Evolutionary conservation across 92 coral and sea anemone species (phyloP).

Genomic region (Blastomussa wellsi): DNA sequence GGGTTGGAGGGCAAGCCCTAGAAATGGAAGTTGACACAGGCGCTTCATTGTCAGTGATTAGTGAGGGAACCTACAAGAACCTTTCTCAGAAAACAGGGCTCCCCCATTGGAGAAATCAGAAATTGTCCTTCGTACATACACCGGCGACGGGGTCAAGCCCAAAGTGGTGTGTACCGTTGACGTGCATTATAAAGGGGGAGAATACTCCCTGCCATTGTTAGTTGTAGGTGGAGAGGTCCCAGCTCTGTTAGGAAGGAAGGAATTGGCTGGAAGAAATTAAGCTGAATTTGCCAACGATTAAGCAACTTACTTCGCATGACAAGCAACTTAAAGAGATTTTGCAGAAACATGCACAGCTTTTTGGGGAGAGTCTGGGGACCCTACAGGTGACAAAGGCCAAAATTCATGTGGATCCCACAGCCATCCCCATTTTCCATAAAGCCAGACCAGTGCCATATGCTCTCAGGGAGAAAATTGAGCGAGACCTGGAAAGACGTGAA

Average conservation of each 20-base stretch:
- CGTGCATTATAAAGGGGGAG: conserved; percentile 33
- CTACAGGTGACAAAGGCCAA: conserved; percentile 47
- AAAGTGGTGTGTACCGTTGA: conserved; percentile 35
- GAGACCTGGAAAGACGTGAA: no score
- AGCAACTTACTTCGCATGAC: no score
- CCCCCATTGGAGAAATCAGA: no score
- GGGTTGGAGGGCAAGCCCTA: not conserved
- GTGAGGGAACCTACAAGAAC: not conserved
- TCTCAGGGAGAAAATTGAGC: no score
- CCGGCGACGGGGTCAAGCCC: conserved; percentile 64
- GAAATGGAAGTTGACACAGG: no score
- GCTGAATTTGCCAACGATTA: conserved; percentile 54
- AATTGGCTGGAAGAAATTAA: conserved; percentile 39
- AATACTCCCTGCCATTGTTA: conserved; percentile 36
- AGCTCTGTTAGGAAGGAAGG: conserved; percentile 58
- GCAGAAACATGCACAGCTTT: no score
- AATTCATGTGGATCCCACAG: conserved; percentile 52
- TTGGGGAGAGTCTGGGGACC: conserved; percentile 57
- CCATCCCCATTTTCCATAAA: no score
- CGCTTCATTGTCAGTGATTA: not conserved
- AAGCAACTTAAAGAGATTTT: no score
- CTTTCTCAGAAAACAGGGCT: not conserved
- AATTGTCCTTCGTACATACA: no score
- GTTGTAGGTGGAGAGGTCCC: conserved; percentile 52
- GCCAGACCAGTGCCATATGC: no score